Evolutionary conservation across 2,797 vertebrate species (phyloP), one percentile per base, ranked within the genome.

Genomic region (Dermochelys coriacea): DNA sequence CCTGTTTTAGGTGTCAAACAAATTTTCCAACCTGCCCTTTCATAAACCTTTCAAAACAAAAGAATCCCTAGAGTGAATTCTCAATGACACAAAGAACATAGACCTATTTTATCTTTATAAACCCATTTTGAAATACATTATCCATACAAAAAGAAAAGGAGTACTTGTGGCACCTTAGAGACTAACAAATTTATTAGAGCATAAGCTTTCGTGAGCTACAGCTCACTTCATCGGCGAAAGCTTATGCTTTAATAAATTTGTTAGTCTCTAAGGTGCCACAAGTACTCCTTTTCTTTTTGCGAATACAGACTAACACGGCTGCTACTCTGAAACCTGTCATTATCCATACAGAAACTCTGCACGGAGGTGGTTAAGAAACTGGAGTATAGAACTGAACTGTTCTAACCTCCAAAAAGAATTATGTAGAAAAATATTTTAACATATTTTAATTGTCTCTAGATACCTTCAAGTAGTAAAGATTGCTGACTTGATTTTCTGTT

Each of bases 11-110:
- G 85, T 81, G 92, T 93, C 91, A 96, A 94, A 95, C 50, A 27
- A 90, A 94, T 97, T 94, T 95, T 96, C 75, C 88, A 84, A 82
- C 87, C 34, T 29, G 51, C 49, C 81, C 88, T 91, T 86, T 41
- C 80, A 51, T 75, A 95, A 94, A 50, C 52, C 79, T 68, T 82
- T 82, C 80, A 94, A 94, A 90, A 89, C 88, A 84, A 85, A 86
- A 88, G 8, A 96, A 93, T 94, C 86, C 84, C 95, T 97, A 34
- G 64, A 93, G 85, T 64, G 78, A 77, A 90, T 86, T 50, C 88
- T 57, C 16, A 19, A 88, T 82, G 50, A 92, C 85, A 89, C 82
- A 95, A 94, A 82, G 81, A 86, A 50, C 91, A 82, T 16, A 93
- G 54, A 90, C 88, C 87, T 2, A 87, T 61, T 93, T 29, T 14